phyloP scores from a whole-genome alignment of 2,797 vertebrate genomes.

The Macropus fuliginosus region DNA sequence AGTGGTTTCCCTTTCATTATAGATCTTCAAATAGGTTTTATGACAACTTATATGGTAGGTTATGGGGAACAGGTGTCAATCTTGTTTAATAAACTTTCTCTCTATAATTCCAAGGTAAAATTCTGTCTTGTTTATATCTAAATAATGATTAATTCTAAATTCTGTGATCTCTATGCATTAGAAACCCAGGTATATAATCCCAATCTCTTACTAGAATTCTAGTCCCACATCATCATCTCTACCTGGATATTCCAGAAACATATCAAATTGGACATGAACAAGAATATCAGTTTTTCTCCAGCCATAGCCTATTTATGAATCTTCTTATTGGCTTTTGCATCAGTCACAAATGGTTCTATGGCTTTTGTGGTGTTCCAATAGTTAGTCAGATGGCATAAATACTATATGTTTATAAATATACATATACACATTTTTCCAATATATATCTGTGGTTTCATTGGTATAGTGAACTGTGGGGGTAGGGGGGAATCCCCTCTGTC shows the following conservation, averaged over 20 bases:
- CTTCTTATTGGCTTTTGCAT: background rate
- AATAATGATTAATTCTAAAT: background rate
- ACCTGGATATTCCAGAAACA: background rate
- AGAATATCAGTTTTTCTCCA: background rate
- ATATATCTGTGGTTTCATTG: background rate
- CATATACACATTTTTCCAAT: no score
- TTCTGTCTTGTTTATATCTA: no score
- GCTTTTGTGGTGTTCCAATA: background rate
- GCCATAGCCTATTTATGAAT: background rate
- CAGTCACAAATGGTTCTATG: background rate
- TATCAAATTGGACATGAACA: background rate
- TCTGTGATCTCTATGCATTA: background rate
- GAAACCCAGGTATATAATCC: background rate
- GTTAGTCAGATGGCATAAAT: background rate
- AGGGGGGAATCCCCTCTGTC: background rate
- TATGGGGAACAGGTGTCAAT: background rate
- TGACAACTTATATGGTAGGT: background rate
- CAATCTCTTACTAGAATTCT: background rate
- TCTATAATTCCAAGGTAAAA: no score
- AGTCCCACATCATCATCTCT: no score
- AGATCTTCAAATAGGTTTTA: background rate
- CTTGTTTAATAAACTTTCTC: no score
- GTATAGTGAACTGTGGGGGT: background rate
- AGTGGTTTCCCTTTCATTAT: background rate
- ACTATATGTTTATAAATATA: background rate